phyloP scores from a whole-genome alignment of 2,797 vertebrate species.

The Rhodeus uyekii region DNA sequence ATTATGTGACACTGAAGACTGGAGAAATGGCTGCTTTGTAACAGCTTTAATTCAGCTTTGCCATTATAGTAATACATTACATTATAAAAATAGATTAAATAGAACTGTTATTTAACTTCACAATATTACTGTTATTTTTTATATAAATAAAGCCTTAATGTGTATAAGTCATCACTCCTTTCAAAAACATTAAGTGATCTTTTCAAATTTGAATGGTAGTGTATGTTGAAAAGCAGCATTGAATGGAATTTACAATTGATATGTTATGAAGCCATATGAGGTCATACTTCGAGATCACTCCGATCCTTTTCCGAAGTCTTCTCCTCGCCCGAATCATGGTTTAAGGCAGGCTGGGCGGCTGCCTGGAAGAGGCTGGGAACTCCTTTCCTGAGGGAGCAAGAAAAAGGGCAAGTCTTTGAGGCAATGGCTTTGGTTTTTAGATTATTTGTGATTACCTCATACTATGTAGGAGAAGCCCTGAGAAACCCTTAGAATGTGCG shows the following conservation, averaged over 20 bases:
- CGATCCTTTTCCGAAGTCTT: slow-evolving; percentile 14
- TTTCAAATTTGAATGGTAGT: background rate
- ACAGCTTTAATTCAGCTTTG: background rate
- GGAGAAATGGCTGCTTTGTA: background rate
- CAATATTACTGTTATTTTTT: background rate
- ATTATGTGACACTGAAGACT: background rate
- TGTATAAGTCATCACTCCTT: background rate
- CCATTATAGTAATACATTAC: background rate
- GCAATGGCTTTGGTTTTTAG: background rate
- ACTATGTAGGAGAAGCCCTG: background rate
- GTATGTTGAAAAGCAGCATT: background rate
- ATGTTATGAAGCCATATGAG: background rate
- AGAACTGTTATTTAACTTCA: background rate
- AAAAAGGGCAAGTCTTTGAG: slow-evolving; percentile 5
- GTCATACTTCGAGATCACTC: slow-evolving; percentile 47
- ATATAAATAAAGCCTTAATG: background rate
- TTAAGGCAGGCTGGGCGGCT: slow-evolving; percentile 36
- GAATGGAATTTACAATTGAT: background rate
- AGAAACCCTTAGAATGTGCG: background rate
- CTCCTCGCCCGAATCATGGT: slow-evolving; percentile 24
- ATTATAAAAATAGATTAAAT: background rate
- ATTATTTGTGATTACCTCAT: background rate
- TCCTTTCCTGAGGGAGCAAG: slow-evolving; percentile 53
- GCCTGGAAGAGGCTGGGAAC: slow-evolving; percentile 61
- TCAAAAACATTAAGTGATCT: no score